Base-by-base conservation (phyloP, 2,797 vertebrate genomes). In the Myiotriccus ornatus region DNA sequence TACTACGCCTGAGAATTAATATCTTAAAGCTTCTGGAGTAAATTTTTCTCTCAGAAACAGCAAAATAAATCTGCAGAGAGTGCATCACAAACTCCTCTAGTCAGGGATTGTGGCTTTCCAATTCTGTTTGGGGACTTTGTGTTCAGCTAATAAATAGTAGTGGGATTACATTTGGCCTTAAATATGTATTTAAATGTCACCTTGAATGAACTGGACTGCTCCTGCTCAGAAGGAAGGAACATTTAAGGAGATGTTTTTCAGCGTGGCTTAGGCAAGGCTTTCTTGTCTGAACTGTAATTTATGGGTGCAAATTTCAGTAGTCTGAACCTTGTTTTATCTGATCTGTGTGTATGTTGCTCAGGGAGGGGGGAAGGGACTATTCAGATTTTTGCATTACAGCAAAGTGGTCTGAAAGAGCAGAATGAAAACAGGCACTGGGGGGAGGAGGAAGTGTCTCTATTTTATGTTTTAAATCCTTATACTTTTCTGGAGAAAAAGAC, bases 121-220 rank as follows among this genome's bases (percentile, higher is more conserved):
- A 2, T 57, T 63, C 75, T 78, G 43, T 46, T 30, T 27, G 84
- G 46, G 70, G 71, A 89, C 78, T 84, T 89, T 30, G 62, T 34
- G 70, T 67, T 64, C 68, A 49, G 49, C 74, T 95, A 56, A 83
- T 80, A 90, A 95, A 90, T 32, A 93, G 56, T 12, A 55, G 52
- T 32, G 70, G 27, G 47, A 60, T 70, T 68, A 67, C 68, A 90
- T 83, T 79, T 89, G 84, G 52, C 68, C 92, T 82, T 87, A 89
- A 94, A 90, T 68, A 57, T 39, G 67, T 77, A 71, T 90, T 92
- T 87, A 65, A 86, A 34, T 28, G 85, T 95, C 77, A 79, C 94
- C 90, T 76, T 46, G 87, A 52, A 65, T 49, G 80, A 84, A 73
- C 79, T 15, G 14, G 49, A 27, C 73, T 43, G 83, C 68, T 82